Evolutionary conservation across 2,888 invertebrate species (phyloP).

Genomic region (Chaetoderma sp.): DNA sequence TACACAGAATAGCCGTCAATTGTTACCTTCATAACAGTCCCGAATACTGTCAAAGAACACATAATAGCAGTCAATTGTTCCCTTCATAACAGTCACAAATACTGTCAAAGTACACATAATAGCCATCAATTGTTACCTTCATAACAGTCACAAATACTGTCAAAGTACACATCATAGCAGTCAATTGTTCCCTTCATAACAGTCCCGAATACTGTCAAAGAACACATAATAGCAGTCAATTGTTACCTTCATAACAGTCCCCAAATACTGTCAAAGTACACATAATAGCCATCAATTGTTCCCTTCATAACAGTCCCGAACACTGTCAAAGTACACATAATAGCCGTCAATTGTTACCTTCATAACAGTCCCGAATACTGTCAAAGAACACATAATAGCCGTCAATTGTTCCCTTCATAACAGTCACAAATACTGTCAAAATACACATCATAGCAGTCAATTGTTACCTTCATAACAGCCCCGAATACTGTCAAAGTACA

Average conservation of each 20-base stretch:
- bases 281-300: too few species aligned
- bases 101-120: too few species aligned
- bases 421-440: conserved; percentile 99
- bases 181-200: conserved; percentile 98
- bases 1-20: conserved; percentile 97
- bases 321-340: conserved; percentile 98
- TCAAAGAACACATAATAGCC: conserved; percentile 99
- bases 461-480: conserved; percentile 99
- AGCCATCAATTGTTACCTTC: too few species aligned
- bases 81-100: too few species aligned
- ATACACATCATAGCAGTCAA: conserved; percentile 97
- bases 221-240: conserved; percentile 98
- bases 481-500: conserved; percentile 98
- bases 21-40: conserved; percentile 99
- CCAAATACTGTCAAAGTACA: too few species aligned
- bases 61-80: conserved; percentile 96
- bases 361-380: conserved; percentile 98
- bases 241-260: too few species aligned
- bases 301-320: conserved; percentile 99
- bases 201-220: conserved; percentile 98
- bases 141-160: conserved; percentile 98
- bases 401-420: conserved; percentile 97
- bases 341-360: conserved; percentile 96
- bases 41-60: conserved; percentile 99
- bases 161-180: conserved; percentile 98